Conservation (phyloP, 2,113 vertebrate genomes). For the Morphnarchus princeps region DNA sequence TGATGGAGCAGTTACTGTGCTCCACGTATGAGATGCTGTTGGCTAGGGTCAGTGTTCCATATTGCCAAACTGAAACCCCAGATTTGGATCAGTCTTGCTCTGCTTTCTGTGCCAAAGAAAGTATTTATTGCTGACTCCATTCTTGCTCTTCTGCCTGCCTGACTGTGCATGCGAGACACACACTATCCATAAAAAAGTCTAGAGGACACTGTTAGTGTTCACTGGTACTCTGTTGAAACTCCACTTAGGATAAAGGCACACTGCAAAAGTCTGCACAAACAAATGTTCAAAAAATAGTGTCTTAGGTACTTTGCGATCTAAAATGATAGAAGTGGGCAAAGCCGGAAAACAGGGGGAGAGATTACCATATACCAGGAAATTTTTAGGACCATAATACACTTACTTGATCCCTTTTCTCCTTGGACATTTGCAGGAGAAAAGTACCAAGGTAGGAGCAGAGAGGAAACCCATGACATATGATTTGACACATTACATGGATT, state of each 20-base stretch:
- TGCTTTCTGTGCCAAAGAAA: not conserved
- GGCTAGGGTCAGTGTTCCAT: not conserved
- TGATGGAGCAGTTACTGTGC: not conserved
- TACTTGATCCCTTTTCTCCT: constrained; percentile 16
- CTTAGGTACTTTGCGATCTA: not conserved
- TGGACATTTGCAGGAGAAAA: not conserved
- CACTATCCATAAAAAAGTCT: not conserved
- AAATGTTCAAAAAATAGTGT: not conserved
- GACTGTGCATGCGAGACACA: not conserved
- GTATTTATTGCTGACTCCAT: not conserved
- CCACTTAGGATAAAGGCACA: not conserved
- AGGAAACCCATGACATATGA: not conserved
- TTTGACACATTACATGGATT: not conserved
- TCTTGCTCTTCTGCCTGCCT: not conserved
- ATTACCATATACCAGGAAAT: constrained; percentile 9
- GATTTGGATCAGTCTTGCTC: not conserved
- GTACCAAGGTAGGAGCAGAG: not conserved
- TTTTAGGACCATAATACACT: constrained; percentile 18
- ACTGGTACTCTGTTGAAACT: not conserved
- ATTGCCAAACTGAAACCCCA: not conserved
- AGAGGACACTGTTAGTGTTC: not conserved
- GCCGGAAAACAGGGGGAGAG: not conserved
- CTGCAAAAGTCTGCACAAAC: not conserved
- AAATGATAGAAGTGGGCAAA: not conserved
- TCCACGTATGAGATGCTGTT: fast-evolving